Conservation (phyloP, 2,888 invertebrate species). For the Timandra comae region DNA sequence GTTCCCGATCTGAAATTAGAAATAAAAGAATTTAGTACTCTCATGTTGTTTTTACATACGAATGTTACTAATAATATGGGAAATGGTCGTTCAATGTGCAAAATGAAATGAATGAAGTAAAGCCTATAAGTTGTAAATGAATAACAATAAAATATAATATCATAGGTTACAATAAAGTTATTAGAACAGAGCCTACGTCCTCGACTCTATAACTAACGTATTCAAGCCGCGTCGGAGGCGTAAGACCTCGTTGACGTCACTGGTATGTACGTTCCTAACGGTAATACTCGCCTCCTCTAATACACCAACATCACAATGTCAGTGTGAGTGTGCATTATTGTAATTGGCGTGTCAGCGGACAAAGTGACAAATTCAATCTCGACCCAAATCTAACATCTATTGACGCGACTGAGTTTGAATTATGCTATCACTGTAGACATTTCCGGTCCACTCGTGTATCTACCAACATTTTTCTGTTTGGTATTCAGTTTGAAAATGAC, state of each 20-base stretch:
- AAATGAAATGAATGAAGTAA: too few species aligned
- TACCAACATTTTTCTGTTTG: background rate
- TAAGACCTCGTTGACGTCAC: slow-evolving; percentile 73
- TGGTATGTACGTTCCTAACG: slow-evolving; percentile 76
- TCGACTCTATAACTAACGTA: slow-evolving; percentile 56
- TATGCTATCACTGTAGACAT: slow-evolving; percentile 3
- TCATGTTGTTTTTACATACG: too few species aligned
- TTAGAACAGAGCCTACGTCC: slow-evolving; percentile 41
- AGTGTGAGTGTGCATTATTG: slow-evolving; percentile 44
- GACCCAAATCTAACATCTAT: slow-evolving; percentile 44
- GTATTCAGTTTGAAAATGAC: background rate
- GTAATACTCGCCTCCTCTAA: slow-evolving; percentile 68
- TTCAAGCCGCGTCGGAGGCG: slow-evolving; percentile 62
- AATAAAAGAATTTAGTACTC: too few species aligned
- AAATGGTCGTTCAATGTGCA: too few species aligned
- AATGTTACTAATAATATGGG: too few species aligned
- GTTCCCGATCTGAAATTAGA: slow-evolving; percentile 71
- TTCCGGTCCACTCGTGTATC: background rate
- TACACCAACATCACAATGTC: slow-evolving; percentile 34
- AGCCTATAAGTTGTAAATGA: too few species aligned
- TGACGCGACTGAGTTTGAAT: slow-evolving; percentile 9
- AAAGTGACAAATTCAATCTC: slow-evolving; percentile 60
- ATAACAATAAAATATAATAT: too few species aligned
- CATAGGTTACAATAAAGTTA: slow-evolving; percentile 23
- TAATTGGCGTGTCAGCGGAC: slow-evolving; percentile 52